A percentile compares a stretch with the other conserved stretches of the same genome.
Conservation (phyloP, 2,797 vertebrate species). For the Enteromius trimaculatus region DNA sequence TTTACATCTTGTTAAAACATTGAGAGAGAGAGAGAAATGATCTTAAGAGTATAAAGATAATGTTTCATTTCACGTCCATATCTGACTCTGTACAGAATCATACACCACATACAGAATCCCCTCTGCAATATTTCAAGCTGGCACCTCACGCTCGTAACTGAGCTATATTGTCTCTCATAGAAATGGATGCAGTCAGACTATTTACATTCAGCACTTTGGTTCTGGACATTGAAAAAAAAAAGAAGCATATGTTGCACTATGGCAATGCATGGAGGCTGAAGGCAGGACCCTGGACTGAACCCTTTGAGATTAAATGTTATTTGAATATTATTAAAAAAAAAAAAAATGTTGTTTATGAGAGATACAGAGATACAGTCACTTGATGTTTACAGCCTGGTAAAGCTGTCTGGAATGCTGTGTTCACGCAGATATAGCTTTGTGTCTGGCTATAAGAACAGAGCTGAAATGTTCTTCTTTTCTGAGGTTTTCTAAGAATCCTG, state of each 20-base stretch:
- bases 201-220: conserved; percentile 67
- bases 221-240: conserved; percentile 47
- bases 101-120: conserved; percentile 38
- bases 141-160: conserved; percentile 33
- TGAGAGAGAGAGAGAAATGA: conserved; percentile 55
- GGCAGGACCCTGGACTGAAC: conserved; percentile 21
- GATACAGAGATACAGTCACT: background rate
- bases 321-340: conserved; percentile 18
- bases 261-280: conserved; percentile 47
- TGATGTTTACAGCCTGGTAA: conserved; percentile 26
- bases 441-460: conserved; percentile 4
- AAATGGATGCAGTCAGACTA: conserved; percentile 48
- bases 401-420: background rate
- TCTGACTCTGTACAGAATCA: conserved; percentile 54
- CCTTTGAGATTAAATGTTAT: background rate
- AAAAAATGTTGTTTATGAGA: conserved; percentile 15
- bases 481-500: background rate
- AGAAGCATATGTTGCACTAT: conserved; percentile 14
- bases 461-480: background rate
- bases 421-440: background rate
- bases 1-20: conserved; percentile 66
- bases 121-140: conserved; percentile 42
- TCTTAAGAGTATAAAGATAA: conserved; percentile 60
- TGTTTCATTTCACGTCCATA: conserved; percentile 54
- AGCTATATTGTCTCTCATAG: conserved; percentile 45